Evolutionary conservation across 1,140 invertebrate genomes (phyloP).

Genomic region (Lysiphlebus fabarum): DNA sequence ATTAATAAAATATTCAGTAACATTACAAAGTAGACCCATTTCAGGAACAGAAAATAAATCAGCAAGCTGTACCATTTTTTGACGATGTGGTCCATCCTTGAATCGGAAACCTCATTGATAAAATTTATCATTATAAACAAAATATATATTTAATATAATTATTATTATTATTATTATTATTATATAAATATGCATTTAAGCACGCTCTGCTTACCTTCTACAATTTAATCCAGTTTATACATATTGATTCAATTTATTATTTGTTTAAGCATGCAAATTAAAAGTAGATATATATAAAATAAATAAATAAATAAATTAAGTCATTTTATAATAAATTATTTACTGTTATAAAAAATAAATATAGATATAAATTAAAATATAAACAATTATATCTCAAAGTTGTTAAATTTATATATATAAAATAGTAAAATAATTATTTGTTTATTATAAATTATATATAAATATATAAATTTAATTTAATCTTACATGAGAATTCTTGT

Average conservation of each 20-base stretch:
- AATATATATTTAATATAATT: too few species aligned
- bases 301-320: too few species aligned
- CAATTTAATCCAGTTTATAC: too few species aligned
- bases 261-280: too few species aligned
- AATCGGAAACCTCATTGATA: slow-evolving; percentile 22
- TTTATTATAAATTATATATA: not conserved
- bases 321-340: too few species aligned
- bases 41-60: slow-evolving; percentile 97
- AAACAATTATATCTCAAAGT: too few species aligned
- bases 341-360: too few species aligned
- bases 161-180: not conserved
- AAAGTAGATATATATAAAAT: too few species aligned
- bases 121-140: not conserved
- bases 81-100: slow-evolving; percentile 42
- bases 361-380: too few species aligned
- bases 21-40: slow-evolving; percentile 89
- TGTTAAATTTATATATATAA: too few species aligned
- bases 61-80: slow-evolving; percentile 91
- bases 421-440: too few species aligned
- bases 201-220: not conserved
- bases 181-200: not conserved
- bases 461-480: slow-evolving; percentile 12
- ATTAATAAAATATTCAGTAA: slow-evolving; percentile 87
- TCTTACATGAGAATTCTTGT: slow-evolving; percentile 55
- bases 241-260: too few species aligned